Evolutionary conservation across 2,888 invertebrate species (phyloP), one percentile per base, ranked within the genome.

Genomic region (Polyommatus icarus): DNA sequence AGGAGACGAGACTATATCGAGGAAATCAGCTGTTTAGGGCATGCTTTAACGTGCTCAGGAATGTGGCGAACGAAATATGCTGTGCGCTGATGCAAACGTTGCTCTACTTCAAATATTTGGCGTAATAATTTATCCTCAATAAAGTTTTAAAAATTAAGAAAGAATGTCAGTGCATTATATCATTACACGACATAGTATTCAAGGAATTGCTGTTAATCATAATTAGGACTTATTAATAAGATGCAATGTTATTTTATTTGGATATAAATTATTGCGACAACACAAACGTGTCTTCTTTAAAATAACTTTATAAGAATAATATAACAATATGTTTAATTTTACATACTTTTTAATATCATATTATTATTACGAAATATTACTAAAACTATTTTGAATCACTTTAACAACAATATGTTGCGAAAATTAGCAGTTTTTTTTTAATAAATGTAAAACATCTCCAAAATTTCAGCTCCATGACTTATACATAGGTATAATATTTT

Each of bases 1-100:
- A 94, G 90, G 93, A 94, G 94, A 91, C 85, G 89, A 87, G 93
- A 93, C 85, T 91, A 93, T 92, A 89, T 86, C 85, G 87, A 88
- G 87, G 89, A 91, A 92, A 94, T 94, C 94, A 94, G 94, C 94
- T 94, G 94, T 94, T 94, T 89, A 88, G 90, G 89, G 92, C 90
- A 92, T 93, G 93, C 93, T 93, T 93, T 91, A 92, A 93, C 91
- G 92, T 90, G 91, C 91, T 91, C 88, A 91, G 94, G 94, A 94
- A 94, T 94, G 94, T 93, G 91, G 92, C 90, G 86, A 90, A 91
- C 90, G 89, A 93, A 92, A 90, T 91, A 92, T 93, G 89, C 87
- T 88, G 87, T 84, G 87, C 83, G 83, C 83, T 82, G 86, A 78
- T 87, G 36, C 78, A 84, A 82, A 88, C 80, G 88, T 83, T 86